Evolutionary conservation across 2,797 vertebrate species (phyloP).

Genomic region (Gymnoscopelus microlampas): DNA sequence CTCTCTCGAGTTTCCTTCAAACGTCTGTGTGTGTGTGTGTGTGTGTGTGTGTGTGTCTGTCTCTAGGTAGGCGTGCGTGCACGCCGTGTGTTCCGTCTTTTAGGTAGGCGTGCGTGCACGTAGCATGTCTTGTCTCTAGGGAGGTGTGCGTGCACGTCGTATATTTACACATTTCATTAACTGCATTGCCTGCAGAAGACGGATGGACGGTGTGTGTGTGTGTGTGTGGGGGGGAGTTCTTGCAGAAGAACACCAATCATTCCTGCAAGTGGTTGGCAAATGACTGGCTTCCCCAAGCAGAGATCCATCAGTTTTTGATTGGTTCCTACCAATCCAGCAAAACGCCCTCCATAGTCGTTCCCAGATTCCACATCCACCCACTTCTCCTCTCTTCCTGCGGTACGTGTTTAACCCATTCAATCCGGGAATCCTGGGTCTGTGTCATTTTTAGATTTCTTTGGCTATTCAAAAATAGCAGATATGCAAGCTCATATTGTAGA

Average conservation of each 20-base stretch:
- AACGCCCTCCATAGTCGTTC: conserved; percentile 39
- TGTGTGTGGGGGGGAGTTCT: conserved; percentile 14
- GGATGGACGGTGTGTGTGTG: too few species aligned
- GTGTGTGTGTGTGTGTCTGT: conserved; percentile 51
- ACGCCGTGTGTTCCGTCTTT: conserved; percentile 4
- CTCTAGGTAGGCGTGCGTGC: conserved; percentile 64
- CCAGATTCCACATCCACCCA: conserved; percentile 30
- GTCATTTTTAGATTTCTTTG: too few species aligned
- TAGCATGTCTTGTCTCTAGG: not conserved
- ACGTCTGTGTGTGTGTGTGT: conserved; percentile 44
- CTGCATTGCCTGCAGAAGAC: conserved; percentile 28
- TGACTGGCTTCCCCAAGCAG: conserved; percentile 48
- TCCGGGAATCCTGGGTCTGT: too few species aligned
- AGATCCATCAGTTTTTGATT: conserved; percentile 54
- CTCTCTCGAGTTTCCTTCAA: conserved; percentile 63
- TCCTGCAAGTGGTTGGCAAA: conserved; percentile 49
- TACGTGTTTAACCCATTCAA: too few species aligned
- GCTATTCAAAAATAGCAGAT: too few species aligned
- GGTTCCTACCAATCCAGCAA: not conserved
- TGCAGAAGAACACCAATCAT: conserved; percentile 28
- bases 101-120: not conserved
- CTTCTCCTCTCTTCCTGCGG: conserved; percentile 22
- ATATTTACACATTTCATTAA: conserved; percentile 69
- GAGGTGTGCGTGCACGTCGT: not conserved
- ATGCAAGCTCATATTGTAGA: too few species aligned